Conservation (phyloP, 2,888 invertebrate species). For the Papilio gigon region DNA sequence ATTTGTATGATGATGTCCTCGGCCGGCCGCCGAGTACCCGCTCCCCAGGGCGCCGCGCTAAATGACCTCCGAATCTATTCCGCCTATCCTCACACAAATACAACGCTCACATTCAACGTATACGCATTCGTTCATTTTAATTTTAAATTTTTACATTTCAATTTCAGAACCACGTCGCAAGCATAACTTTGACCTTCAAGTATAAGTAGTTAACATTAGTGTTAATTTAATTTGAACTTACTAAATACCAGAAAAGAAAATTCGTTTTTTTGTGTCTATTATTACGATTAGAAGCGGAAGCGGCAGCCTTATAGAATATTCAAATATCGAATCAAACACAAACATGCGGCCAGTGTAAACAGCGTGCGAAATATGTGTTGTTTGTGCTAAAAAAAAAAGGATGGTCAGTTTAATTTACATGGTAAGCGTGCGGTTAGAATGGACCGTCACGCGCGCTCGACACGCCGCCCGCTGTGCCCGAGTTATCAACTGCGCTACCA, state of each 20-base stretch:
- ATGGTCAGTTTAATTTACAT: slow-evolving; percentile 77
- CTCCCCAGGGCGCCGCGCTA: slow-evolving; percentile 52
- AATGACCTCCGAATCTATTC: slow-evolving; percentile 53
- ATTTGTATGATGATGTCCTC: slow-evolving; percentile 79
- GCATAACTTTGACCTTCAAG: not conserved
- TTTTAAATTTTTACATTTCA: not conserved
- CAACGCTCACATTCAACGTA: not conserved
- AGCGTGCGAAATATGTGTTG: slow-evolving; percentile 67
- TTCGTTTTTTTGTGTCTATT: not conserved
- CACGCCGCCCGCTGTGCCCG: slow-evolving; percentile 59
- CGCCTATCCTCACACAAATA: slow-evolving; percentile 15
- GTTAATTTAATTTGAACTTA: not conserved
- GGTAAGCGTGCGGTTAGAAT: slow-evolving; percentile 80
- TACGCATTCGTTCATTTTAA: not conserved
- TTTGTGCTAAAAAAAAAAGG: slow-evolving; percentile 73
- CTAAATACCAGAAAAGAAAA: not conserved
- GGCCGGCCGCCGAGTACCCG: slow-evolving; percentile 47
- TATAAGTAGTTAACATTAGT: not conserved
- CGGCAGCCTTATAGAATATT: slow-evolving; percentile 20
- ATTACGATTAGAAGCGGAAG: not conserved
- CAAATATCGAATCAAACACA: slow-evolving; percentile 41
- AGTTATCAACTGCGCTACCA: slow-evolving; percentile 51
- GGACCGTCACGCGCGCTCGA: slow-evolving; percentile 72
- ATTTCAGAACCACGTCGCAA: not conserved
- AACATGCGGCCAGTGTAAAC: slow-evolving; percentile 51